Percentiles rank a stretch among this genome's conserved stretches.
These are phyloP conservation scores for human DNA, from an alignment of 2,113 vertebrate genomes.

Conservation along the genomic window GRCh38 chr7:104172501-104173000, in stretches of 20 bases:
- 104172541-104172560: background rate
- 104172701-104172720: background rate
- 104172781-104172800: background rate
- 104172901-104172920: background rate
- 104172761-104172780: background rate
- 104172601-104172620: background rate
- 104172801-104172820: background rate
- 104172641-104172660: background rate
- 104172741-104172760: background rate
- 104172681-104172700: background rate
- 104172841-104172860: background rate
- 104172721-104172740: background rate
- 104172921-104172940: constrained; percentile 37
- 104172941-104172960: background rate
- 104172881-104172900: background rate
- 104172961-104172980: background rate
- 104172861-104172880: background rate
- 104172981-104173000: background rate
- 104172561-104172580: constrained; percentile 14
- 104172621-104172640: background rate
- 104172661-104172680: constrained; percentile 16
- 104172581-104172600: background rate
- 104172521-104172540: constrained; percentile 4
- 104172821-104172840: background rate
- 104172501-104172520: background rate